These are phyloP conservation scores for Microtus obscurus DNA, from an alignment of 2,797 vertebrate genomes.

Conservation along the genomic window DNA sequence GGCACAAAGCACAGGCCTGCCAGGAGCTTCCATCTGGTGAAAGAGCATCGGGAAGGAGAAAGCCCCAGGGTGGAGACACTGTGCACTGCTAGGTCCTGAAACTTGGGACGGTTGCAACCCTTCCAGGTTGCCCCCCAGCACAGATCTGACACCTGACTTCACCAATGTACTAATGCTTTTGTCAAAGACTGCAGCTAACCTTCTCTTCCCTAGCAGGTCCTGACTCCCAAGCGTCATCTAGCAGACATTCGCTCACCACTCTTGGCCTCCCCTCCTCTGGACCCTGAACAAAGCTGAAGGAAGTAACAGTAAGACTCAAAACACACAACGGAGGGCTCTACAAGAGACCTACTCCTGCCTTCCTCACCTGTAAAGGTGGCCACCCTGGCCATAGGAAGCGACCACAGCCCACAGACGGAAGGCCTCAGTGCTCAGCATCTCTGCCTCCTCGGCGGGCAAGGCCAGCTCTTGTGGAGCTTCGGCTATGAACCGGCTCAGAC, in stretches of 20 bases:
- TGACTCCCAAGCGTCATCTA: neutral
- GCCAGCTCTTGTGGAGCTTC: constrained; percentile 92
- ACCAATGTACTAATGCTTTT: neutral
- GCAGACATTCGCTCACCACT: neutral
- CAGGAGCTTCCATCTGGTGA: neutral
- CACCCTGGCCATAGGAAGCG: constrained; percentile 93
- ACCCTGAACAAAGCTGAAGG: neutral
- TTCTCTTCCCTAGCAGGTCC: too few relatives aligned
- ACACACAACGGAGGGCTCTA: neutral
- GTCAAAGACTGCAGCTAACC: neutral
- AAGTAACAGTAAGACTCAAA: neutral
- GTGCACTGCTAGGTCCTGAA: neutral
- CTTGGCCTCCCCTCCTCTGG: neutral
- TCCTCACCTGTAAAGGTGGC: constrained; percentile 93
- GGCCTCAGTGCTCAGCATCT: constrained; percentile 91
- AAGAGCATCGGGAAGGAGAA: neutral
- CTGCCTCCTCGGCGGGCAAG: constrained; percentile 91
- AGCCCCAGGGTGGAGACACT: neutral
- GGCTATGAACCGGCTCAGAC: constrained; percentile 92
- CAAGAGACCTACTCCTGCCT: neutral
- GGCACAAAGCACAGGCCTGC: neutral
- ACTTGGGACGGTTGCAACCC: neutral
- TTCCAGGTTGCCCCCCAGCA: neutral
- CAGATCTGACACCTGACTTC: neutral
- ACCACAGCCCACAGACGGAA: constrained; percentile 95